Evolutionary conservation across 2,113 vertebrate genomes (phyloP).

Genomic region (Epinephelus cyanopodus): DNA sequence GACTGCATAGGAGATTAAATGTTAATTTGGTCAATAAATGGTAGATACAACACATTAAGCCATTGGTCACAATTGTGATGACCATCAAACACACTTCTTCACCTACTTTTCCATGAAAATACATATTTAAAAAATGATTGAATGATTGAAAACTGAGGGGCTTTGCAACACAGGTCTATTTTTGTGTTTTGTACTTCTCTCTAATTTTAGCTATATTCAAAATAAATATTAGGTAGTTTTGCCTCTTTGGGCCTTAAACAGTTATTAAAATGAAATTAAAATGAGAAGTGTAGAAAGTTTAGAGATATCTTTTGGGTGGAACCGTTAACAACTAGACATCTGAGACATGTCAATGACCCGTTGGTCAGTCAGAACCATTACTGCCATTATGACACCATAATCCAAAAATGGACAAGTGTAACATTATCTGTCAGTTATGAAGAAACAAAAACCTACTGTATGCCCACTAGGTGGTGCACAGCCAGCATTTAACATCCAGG

Average conservation of each 20-base stretch:
- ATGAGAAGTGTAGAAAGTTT: neutral
- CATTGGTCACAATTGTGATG: too few relatives aligned
- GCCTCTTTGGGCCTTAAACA: neutral
- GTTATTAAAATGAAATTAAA: neutral
- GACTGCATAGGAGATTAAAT: too few relatives aligned
- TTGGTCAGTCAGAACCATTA: neutral
- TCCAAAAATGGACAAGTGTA: neutral
- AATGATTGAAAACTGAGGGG: too few relatives aligned
- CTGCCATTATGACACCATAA: neutral
- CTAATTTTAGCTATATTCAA: neutral
- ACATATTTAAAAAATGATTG: too few relatives aligned
- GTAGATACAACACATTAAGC: too few relatives aligned
- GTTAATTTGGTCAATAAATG: too few relatives aligned
- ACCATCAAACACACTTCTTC: too few relatives aligned
- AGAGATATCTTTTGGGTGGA: neutral
- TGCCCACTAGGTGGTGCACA: conserved; percentile 68
- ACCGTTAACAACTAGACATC: neutral
- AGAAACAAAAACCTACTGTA: neutral
- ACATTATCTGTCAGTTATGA: too few relatives aligned
- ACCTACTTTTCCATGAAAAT: too few relatives aligned
- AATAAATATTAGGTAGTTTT: neutral
- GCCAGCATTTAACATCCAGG: conserved; percentile 43
- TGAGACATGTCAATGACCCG: neutral
- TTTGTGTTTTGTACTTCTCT: neutral
- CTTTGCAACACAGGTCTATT: neutral